Conservation (phyloP, 1,140 invertebrate species). For the Copidosoma floridanum region DNA sequence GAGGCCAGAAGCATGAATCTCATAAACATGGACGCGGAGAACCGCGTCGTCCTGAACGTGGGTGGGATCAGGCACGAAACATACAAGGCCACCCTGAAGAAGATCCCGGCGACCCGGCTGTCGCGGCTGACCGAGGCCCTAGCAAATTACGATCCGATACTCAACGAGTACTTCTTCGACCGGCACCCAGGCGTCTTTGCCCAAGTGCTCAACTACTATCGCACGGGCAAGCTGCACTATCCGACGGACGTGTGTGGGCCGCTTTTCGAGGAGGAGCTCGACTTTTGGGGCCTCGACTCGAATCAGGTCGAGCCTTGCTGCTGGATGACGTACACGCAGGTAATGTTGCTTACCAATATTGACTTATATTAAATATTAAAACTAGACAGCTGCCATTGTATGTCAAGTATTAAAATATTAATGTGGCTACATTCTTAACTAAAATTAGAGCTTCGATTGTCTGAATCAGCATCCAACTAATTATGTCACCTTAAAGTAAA, state of each 20-base stretch:
- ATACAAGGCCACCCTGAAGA: conserved; percentile 89
- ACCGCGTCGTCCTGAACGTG: conserved; percentile 97
- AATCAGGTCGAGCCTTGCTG: conserved; percentile 97
- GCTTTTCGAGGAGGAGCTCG: conserved; percentile 94
- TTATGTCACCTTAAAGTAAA: too few species aligned
- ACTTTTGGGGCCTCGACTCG: conserved; percentile 94
- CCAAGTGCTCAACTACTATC: conserved; percentile 88
- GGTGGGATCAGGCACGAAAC: conserved; percentile 97
- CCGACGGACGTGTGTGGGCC: conserved; percentile 97
- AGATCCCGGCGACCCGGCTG: conserved; percentile 89
- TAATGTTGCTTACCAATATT: conserved; percentile 46
- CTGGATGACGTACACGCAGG: conserved; percentile 99
- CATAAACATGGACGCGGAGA: conserved; percentile 53
- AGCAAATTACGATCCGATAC: conserved; percentile 92
- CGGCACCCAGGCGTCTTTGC: conserved; percentile 97
- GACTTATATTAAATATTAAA: too few species aligned
- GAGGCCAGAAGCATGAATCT: conserved; percentile 46
- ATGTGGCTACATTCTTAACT: too few species aligned
- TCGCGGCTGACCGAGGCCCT: conserved; percentile 85
- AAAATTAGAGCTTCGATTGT: too few species aligned
- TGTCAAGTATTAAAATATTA: too few species aligned
- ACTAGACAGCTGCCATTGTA: too few species aligned
- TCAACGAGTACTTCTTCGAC: conserved; percentile 99
- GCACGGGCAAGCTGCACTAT: conserved; percentile 96
- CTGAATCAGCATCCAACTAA: too few species aligned